Evolutionary conservation across 2,113 vertebrate species (phyloP), one percentile per base, ranked within the genome.

Genomic region (Crotalus viridis): DNA sequence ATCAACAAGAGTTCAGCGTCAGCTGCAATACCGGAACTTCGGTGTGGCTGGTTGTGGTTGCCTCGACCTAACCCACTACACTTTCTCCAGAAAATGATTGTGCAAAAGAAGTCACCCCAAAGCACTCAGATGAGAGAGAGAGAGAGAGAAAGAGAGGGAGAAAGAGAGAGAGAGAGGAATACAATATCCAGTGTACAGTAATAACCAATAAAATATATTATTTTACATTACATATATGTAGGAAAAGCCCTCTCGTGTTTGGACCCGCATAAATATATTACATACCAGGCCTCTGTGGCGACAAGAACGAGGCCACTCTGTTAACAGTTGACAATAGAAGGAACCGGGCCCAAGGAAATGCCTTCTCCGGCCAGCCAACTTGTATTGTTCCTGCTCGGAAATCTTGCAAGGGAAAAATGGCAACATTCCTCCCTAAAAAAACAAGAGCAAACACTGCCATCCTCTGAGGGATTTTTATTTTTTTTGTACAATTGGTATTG

Each of bases 271-370:
- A 22, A 90, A 81, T 93, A 90, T 90, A 92, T 89, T 90, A 56
- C 39, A 91, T 55, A 90, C 91, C 81, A 91, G 96, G 91, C 52
- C 94, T 87, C 90, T 95, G 91, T 93, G 61, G 94, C 95, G 96
- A 95, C 93, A 94, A 86, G 0, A 0, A 93, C 89, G 52, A 89
- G 95, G 89, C 94, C 95, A 93, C 95, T 90, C 61, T 91, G 56
- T 91, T 95, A 91, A 94, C 95, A 96, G 74, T 28, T 96, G 96
- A 97, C 97, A 97, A 97, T 97, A 96, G 94, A 89, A 97, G 97
- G 97, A 97, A 97, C 95, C 94, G 92, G 95, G 91, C 91, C 95
- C 95, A 96, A 94, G 95, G 96, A 97, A 97, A 96, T 85, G 89
- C 88, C 92, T 95, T 51, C 2, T 94, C 91, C 95, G 0, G 0